Evolutionary conservation across 2,797 vertebrate genomes (phyloP).

Genomic region (Premnoplex brunnescens): DNA sequence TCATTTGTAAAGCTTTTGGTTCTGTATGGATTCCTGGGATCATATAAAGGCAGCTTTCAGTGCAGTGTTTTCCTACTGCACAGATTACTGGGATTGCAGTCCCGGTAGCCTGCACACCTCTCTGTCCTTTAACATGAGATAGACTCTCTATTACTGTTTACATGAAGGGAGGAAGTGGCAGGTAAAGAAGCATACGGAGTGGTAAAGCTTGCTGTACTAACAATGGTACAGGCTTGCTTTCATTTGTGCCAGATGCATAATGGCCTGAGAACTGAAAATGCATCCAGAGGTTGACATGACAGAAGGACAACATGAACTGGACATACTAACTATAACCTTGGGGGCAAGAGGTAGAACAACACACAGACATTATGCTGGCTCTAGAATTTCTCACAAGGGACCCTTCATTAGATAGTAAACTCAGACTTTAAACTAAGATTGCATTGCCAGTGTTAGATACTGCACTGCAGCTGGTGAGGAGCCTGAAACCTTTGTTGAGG

Average conservation of each 20-base stretch:
- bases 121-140: neutral
- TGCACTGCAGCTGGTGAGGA: neutral
- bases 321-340: neutral
- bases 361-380: neutral
- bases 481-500: neutral
- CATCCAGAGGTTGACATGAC: neutral
- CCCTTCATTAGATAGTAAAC: neutral
- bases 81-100: neutral
- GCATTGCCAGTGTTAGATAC: neutral
- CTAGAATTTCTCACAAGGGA: neutral
- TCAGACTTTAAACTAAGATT: neutral
- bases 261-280: neutral
- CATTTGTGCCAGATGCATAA: neutral
- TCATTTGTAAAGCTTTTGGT: neutral
- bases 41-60: neutral
- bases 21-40: rapidly evolving
- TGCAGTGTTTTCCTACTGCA: neutral
- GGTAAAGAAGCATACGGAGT: neutral
- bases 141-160: neutral
- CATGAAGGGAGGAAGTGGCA: neutral
- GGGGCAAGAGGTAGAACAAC: neutral
- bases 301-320: neutral
- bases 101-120: neutral
- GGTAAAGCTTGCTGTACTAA: neutral
- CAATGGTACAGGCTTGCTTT: neutral